Conservation (phyloP, 1,140 invertebrate species). For the Cyclargus thomasi region DNA sequence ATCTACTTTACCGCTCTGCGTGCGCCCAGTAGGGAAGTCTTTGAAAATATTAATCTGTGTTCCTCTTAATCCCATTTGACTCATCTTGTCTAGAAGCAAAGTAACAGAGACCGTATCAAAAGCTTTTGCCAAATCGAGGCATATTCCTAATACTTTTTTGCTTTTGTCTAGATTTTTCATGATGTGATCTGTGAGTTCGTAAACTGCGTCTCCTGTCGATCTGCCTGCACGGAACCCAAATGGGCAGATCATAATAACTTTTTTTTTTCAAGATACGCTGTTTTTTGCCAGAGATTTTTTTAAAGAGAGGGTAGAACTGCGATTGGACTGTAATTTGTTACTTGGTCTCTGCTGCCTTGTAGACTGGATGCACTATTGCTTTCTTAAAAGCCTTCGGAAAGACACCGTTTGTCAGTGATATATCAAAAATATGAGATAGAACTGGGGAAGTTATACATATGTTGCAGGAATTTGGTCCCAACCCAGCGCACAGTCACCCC, state of each 20-base stretch:
- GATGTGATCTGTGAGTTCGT: background rate
- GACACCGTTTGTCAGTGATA: background rate
- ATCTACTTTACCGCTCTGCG: too few relatives aligned
- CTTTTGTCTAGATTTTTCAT: background rate
- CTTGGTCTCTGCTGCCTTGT: background rate
- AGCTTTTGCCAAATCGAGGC: background rate
- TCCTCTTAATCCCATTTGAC: background rate
- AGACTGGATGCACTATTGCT: constrained; percentile 9
- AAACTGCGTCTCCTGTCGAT: background rate
- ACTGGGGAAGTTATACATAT: background rate
- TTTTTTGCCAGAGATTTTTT: background rate
- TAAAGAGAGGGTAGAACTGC: background rate
- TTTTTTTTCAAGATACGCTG: background rate
- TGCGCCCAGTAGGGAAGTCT: too few relatives aligned
- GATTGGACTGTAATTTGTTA: constrained; percentile 3
- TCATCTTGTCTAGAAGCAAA: background rate
- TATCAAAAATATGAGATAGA: background rate
- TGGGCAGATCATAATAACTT: background rate
- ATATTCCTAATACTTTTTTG: background rate
- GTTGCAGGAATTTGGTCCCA: background rate
- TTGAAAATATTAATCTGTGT: background rate
- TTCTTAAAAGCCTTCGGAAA: constrained; percentile 10
- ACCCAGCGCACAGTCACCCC: background rate
- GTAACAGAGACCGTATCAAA: background rate
- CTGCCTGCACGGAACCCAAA: background rate